Evolutionary conservation across 2,113 vertebrate genomes (phyloP).

Genomic region (Ammodramus savannarum): DNA sequence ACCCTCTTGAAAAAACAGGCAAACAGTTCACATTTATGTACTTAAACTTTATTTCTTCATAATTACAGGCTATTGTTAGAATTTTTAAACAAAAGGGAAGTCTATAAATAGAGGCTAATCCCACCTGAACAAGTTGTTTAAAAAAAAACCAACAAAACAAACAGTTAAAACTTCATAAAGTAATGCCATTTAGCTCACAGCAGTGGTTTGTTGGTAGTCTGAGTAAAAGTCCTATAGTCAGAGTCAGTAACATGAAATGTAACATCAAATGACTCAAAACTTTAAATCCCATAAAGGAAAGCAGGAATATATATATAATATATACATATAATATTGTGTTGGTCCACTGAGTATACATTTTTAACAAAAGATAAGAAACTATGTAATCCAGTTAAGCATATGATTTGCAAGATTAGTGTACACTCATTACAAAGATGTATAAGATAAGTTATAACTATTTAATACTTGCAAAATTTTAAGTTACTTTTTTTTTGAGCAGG

Average conservation of each 20-base stretch:
- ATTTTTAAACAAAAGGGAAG: slow-evolving; percentile 79
- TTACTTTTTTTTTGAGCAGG: slow-evolving; percentile 63
- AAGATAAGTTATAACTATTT: slow-evolving; percentile 70
- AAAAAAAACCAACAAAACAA: slow-evolving; percentile 26
- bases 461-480: slow-evolving; percentile 71
- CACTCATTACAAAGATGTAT: slow-evolving; percentile 70
- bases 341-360: slow-evolving; percentile 77
- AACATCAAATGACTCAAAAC: slow-evolving; percentile 69
- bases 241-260: slow-evolving; percentile 69
- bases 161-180: slow-evolving; percentile 78
- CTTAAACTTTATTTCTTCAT: slow-evolving; percentile 80
- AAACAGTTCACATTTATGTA: slow-evolving; percentile 53
- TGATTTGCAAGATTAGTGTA: slow-evolving; percentile 72
- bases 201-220: slow-evolving; percentile 72
- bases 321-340: slow-evolving; percentile 77
- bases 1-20: neutral
- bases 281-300: slow-evolving; percentile 68
- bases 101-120: slow-evolving; percentile 75
- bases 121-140: slow-evolving; percentile 42
- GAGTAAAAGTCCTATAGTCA: slow-evolving; percentile 66
- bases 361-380: slow-evolving; percentile 75
- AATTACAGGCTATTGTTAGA: slow-evolving; percentile 87
- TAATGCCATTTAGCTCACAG: slow-evolving; percentile 69
- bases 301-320: slow-evolving; percentile 75
- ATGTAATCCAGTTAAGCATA: slow-evolving; percentile 76